These are phyloP conservation scores for Malthinus seriepunctatus DNA, from an alignment of 2,888 invertebrate genomes.

Conservation along the genomic window DNA sequence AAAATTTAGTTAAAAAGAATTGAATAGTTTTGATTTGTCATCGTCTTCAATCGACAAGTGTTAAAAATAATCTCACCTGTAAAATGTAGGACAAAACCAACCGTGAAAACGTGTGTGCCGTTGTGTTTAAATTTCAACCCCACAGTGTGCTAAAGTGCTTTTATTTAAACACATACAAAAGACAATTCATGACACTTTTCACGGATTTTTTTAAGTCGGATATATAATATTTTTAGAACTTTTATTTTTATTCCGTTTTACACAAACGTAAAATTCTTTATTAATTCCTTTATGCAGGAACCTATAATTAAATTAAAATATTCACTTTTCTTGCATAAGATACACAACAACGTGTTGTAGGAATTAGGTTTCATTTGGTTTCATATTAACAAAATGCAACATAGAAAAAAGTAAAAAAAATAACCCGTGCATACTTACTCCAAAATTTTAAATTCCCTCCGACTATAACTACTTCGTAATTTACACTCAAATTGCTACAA, in stretches of 20 bases:
- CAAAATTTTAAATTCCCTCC: background rate
- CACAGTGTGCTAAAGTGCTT: constrained; percentile 37
- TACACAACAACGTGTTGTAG: constrained; percentile 8
- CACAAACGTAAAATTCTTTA: constrained; percentile 28
- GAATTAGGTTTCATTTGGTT: background rate
- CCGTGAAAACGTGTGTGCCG: constrained; percentile 31
- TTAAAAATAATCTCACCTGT: constrained; percentile 39
- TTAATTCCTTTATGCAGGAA: constrained; percentile 31
- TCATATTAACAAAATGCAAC: background rate
- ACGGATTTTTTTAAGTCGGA: constrained; percentile 17
- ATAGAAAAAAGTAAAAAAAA: background rate
- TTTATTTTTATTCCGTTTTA: constrained; percentile 23
- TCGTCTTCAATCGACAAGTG: constrained; percentile 34
- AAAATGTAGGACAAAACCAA: constrained; percentile 30
- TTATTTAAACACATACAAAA: constrained; percentile 36
- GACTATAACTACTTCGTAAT: background rate
- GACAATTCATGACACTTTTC: constrained; percentile 18
- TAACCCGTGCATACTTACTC: constrained; percentile 2
- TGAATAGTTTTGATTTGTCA: constrained; percentile 25
- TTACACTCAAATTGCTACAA: background rate
- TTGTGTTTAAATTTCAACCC: constrained; percentile 34
- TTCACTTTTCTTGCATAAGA: constrained; percentile 26
- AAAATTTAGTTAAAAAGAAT: constrained; percentile 25
- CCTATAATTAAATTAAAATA: constrained; percentile 32
- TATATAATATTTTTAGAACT: constrained; percentile 14